Evolutionary conservation across 2,113 vertebrate genomes (phyloP), one percentile per base, ranked within the genome.

Genomic region (Montifringilla adamsi): DNA sequence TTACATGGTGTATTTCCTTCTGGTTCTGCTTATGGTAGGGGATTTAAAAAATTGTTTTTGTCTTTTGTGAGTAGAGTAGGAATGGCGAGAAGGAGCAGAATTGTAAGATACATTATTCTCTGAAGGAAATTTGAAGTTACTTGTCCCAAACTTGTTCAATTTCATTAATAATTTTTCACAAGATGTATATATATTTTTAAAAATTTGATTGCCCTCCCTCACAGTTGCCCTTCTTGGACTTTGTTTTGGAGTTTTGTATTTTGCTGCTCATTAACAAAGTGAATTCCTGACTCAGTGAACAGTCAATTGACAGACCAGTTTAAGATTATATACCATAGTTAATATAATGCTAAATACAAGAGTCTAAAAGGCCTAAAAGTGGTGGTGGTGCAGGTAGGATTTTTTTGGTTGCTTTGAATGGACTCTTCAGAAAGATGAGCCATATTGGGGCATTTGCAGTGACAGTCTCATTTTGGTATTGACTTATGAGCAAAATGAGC

Each of bases 71-170:
- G 2, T 66, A n/a, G 47, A 55, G 17, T 62, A n/a, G 43, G n/a
- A 84, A 81, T 59, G 43, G 31, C 5, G 12, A 77, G n/a, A 49
- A 91, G 28, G 55, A 83, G 15, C n/a, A 67, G 31, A 30, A 20
- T 24, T 58, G 2, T 69, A 44, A 83, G 46, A 11, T 47, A 22
- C 0, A 0, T 55, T 16, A 27, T 60, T 27, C 28, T 72, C 10
- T 72, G 67, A 64, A 82, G 41, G 15, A 56, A 67, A 64, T 16
- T 22, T 68, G 13, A 58, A 70, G 33, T 33, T 73, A 33, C 35
- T 77, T 93, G 19, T 31, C 18, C 21, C 7, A 41, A 43, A 46
- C 3, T 37, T 10, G 30, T 67, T 87, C 18, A 37, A 14, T 83
- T 84, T 82, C 7, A 63, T 27, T 53, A 68, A 44, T 47, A 74